Percentiles rank a stretch among this genome's conserved stretches.
Conservation (phyloP, 2,888 invertebrate species). For the Leuctra nigra region DNA sequence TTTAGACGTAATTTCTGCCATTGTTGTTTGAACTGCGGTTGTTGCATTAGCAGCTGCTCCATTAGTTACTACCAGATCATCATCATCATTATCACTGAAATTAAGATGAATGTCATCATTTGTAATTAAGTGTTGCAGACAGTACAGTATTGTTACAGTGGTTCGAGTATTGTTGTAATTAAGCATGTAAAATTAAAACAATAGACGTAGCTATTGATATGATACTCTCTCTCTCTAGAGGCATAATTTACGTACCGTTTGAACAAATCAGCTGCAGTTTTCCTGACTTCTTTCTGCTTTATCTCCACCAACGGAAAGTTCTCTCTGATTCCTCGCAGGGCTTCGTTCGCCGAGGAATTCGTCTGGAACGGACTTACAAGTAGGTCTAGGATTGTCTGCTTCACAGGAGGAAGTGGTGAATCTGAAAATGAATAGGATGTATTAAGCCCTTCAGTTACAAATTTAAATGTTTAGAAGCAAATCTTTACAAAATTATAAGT, state of each 20-base stretch:
- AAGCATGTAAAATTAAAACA: too few species aligned
- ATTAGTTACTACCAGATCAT: not conserved
- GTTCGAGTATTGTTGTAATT: too few species aligned
- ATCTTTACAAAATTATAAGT: too few species aligned
- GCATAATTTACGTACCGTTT: conserved; percentile 26
- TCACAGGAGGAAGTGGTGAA: conserved; percentile 47
- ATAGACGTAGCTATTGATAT: too few species aligned
- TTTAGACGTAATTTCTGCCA: conserved; percentile 30
- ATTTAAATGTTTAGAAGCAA: too few species aligned
- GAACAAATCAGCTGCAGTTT: conserved; percentile 23
- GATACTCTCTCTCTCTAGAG: too few species aligned
- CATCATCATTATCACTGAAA: not conserved
- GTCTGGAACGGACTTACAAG: not conserved
- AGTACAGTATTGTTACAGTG: too few species aligned
- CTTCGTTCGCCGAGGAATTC: not conserved
- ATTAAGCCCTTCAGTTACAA: too few species aligned
- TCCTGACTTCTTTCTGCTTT: conserved; percentile 27
- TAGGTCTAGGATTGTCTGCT: conserved; percentile 42
- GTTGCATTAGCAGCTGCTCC: conserved; percentile 3
- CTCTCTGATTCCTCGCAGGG: conserved; percentile 39
- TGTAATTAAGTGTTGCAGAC: too few species aligned
- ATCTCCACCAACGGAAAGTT: conserved; percentile 46
- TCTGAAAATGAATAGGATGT: conserved; percentile 30
- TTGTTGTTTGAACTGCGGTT: conserved; percentile 31
- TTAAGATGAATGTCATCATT: not conserved